Evolutionary conservation across 2,797 vertebrate genomes (phyloP).

Genomic region (Coendou prehensilis): DNA sequence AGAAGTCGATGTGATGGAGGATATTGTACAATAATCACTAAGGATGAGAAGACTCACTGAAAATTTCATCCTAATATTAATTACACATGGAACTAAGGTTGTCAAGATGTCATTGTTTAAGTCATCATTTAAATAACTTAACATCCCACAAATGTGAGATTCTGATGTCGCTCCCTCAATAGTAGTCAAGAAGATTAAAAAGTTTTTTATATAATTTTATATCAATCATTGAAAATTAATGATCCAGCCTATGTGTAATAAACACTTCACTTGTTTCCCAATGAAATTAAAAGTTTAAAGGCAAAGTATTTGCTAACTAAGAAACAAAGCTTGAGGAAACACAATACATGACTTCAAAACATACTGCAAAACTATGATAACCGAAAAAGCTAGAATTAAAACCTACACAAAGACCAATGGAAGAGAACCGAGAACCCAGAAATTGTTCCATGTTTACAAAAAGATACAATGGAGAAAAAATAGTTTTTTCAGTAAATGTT

Average conservation of each 20-base stretch:
- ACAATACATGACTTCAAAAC: background rate
- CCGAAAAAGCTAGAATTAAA: background rate
- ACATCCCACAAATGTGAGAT: background rate
- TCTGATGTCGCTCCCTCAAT: background rate
- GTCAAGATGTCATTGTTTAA: background rate
- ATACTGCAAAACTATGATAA: background rate
- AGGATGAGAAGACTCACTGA: background rate
- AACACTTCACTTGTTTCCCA: background rate
- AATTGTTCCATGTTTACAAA: background rate
- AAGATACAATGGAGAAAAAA: background rate
- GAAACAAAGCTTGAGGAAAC: background rate
- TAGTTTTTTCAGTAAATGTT: background rate
- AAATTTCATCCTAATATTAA: background rate
- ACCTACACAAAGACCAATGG: background rate
- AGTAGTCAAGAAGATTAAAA: background rate
- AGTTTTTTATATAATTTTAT: background rate
- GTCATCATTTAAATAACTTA: background rate
- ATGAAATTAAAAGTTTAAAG: background rate
- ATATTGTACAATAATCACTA: slow-evolving; percentile 19
- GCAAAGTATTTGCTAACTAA: background rate
- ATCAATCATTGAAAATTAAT: slow-evolving; percentile 1
- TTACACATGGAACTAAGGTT: background rate
- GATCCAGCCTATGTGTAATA: background rate
- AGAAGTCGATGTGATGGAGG: background rate
- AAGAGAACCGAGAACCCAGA: background rate